These are phyloP conservation scores for Pollicipes pollicipes DNA, from an alignment of 1,140 invertebrate species.

Conservation along the genomic window DNA sequence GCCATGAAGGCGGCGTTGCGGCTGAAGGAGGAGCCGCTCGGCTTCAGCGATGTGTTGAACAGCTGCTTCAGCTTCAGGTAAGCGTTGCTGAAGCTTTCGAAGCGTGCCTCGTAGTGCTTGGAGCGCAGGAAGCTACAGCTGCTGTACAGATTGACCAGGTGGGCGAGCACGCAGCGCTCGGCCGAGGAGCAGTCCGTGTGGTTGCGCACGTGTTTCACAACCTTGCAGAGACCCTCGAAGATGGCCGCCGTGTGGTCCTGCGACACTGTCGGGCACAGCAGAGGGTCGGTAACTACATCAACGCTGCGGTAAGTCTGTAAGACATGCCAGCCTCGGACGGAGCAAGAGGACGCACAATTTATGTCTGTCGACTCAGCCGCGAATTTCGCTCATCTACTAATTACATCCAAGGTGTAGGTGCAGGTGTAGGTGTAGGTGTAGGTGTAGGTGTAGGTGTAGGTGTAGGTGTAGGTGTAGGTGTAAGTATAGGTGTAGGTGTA, in stretches of 20 bases:
- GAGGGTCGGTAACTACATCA: too few species aligned
- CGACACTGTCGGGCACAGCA: slow-evolving; percentile 42
- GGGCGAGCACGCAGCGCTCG: slow-evolving; percentile 80
- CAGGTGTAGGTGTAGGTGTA: too few species aligned
- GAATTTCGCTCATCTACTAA: too few species aligned
- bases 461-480: too few species aligned
- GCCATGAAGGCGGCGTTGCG: slow-evolving; percentile 67
- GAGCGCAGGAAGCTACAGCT: slow-evolving; percentile 50
- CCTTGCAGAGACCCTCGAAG: slow-evolving; percentile 75
- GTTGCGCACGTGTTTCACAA: slow-evolving; percentile 79
- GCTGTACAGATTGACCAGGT: slow-evolving; percentile 81
- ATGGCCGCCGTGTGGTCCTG: slow-evolving; percentile 70
- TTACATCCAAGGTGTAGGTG: too few species aligned
- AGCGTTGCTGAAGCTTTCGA: slow-evolving; percentile 62
- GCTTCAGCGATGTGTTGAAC: slow-evolving; percentile 63
- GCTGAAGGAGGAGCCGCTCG: slow-evolving; percentile 37
- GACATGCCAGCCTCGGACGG: too few species aligned
- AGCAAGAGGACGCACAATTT: too few species aligned
- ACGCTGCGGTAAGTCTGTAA: too few species aligned
- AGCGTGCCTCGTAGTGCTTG: slow-evolving; percentile 55
- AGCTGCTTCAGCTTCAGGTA: slow-evolving; percentile 73
- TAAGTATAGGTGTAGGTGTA: too few species aligned
- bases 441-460: too few species aligned
- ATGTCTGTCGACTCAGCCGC: too few species aligned
- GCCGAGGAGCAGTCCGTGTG: slow-evolving; percentile 84